These are phyloP conservation scores for Acanthisitta chloris DNA, from an alignment of 2,113 vertebrate genomes.

Conservation along the genomic window DNA sequence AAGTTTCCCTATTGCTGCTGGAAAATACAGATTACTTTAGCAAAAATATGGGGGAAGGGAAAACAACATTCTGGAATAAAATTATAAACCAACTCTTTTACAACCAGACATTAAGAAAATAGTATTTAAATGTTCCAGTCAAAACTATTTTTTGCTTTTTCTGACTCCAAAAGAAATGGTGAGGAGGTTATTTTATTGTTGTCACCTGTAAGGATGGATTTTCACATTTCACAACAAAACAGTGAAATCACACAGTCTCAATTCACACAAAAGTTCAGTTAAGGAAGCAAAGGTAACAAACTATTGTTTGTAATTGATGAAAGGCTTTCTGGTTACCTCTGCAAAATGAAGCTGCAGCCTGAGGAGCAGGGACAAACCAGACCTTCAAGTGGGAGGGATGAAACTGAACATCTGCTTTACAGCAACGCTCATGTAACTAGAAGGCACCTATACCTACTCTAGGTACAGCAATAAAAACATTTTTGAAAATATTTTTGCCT, in stretches of 20 bases:
- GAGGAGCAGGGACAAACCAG: neutral
- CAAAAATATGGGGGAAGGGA: neutral
- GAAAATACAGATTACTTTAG: conserved; percentile 9
- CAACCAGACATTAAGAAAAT: neutral
- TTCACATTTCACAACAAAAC: neutral
- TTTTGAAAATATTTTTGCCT: neutral
- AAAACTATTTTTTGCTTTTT: neutral
- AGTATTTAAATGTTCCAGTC: neutral
- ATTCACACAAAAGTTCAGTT: neutral
- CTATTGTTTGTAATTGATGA: neutral
- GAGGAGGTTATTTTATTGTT: neutral
- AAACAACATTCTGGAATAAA: neutral
- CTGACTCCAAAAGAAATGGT: neutral
- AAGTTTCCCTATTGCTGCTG: neutral
- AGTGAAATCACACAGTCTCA: neutral
- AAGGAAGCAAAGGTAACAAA: neutral
- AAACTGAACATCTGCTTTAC: neutral
- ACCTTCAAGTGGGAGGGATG: neutral
- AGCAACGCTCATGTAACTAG: neutral
- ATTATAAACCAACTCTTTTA: neutral
- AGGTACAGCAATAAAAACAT: neutral
- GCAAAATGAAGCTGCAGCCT: neutral
- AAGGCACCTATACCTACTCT: neutral
- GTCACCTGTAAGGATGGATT: neutral
- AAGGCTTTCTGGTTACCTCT: neutral